Conservation (phyloP, 2,113 vertebrate species). For the Nothoprocta pentlandii region DNA sequence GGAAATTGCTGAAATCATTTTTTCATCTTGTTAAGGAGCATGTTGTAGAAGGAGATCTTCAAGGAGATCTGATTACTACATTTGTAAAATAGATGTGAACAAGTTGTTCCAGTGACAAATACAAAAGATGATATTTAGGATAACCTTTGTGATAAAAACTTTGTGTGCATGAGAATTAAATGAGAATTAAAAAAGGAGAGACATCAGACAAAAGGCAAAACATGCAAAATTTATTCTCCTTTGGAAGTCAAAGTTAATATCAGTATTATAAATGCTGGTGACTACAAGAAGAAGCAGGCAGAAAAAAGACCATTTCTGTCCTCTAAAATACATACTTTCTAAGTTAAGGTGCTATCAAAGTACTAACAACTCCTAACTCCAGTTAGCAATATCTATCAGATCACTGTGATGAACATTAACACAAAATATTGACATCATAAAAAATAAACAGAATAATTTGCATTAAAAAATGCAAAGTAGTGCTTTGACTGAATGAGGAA, state of each 20-base stretch:
- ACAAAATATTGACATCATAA: slow-evolving; percentile 43
- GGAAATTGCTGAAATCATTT: neutral
- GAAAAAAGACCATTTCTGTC: neutral
- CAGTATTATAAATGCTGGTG: neutral
- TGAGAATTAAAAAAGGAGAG: slow-evolving; percentile 16
- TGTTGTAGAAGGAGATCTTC: slow-evolving; percentile 42
- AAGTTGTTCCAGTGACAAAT: slow-evolving; percentile 66
- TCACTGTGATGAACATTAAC: neutral
- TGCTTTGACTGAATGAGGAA: neutral
- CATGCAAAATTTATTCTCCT: slow-evolving; percentile 7
- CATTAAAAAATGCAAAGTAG: slow-evolving; percentile 26
- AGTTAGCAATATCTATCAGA: neutral
- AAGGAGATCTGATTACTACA: slow-evolving; percentile 49
- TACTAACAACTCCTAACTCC: neutral
- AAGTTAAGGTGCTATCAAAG: neutral
- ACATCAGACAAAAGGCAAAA: slow-evolving; percentile 49
- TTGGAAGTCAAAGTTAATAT: neutral
- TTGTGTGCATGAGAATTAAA: slow-evolving; percentile 48
- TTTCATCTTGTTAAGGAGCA: neutral
- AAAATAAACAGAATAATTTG: slow-evolving; percentile 69
- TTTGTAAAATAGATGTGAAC: slow-evolving; percentile 51
- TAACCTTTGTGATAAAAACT: slow-evolving; percentile 61
- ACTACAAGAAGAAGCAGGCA: neutral
- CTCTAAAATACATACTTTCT: neutral
- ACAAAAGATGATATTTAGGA: slow-evolving; percentile 52